Percentiles rank a stretch among this genome's conserved stretches.
Evolutionary conservation across 2,888 invertebrate genomes (phyloP).

Genomic region (Hartigia nigra): DNA sequence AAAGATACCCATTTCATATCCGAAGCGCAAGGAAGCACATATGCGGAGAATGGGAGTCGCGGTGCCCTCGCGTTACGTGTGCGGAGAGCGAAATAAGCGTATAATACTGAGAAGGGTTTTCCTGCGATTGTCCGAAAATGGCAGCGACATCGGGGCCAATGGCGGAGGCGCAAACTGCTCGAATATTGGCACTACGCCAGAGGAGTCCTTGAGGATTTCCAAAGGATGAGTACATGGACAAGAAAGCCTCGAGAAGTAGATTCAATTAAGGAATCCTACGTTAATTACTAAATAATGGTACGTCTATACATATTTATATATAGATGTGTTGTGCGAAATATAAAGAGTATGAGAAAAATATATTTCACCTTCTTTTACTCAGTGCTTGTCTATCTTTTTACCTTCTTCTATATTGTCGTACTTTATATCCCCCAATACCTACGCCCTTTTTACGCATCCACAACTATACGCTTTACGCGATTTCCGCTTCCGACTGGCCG

Average conservation of each 20-base stretch:
- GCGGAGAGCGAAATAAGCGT: slow-evolving; percentile 55
- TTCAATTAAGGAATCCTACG: slow-evolving; percentile 31
- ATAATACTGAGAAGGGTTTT: slow-evolving; percentile 35
- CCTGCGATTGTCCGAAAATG: slow-evolving; percentile 53
- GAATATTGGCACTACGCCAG: slow-evolving; percentile 48
- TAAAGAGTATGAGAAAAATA: background rate
- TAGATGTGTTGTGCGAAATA: background rate
- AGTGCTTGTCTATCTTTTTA: background rate
- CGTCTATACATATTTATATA: background rate
- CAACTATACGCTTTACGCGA: background rate
- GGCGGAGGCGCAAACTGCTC: slow-evolving; percentile 37
- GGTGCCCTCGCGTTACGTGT: slow-evolving; percentile 46
- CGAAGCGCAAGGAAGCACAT: slow-evolving; percentile 15
- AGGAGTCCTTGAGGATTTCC: slow-evolving; percentile 31
- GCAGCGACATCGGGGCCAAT: slow-evolving; percentile 38
- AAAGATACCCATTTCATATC: background rate
- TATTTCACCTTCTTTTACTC: background rate
- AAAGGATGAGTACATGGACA: background rate
- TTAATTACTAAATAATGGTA: slow-evolving; percentile 37
- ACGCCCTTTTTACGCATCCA: slow-evolving; percentile 1
- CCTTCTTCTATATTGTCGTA: background rate
- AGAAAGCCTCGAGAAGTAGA: background rate
- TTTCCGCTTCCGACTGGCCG: slow-evolving; percentile 17
- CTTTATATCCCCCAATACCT: slow-evolving; percentile 8
- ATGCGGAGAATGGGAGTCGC: slow-evolving; percentile 34